Evolutionary conservation across 2,888 invertebrate genomes (phyloP), one percentile per base, ranked within the genome.

Genomic region (Nowickia ferox): DNA sequence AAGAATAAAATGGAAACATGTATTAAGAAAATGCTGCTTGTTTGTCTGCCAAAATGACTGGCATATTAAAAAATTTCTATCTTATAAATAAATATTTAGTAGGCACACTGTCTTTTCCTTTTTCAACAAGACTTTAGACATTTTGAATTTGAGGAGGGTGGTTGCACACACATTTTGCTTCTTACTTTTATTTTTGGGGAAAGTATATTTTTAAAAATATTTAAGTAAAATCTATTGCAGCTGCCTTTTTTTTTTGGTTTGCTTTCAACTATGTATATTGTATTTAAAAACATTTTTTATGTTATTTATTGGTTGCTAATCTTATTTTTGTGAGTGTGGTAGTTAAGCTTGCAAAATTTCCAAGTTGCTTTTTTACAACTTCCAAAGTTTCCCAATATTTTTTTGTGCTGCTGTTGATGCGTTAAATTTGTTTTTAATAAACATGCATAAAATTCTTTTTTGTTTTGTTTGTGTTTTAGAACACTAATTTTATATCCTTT

Each of bases 351-450:
- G 5, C 3, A 55, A 30, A 9, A 55, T 59, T 38, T 76, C 42
- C 19, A 48, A 40, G 46, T 40, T 38, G 11, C 69, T 61, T 68
- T 53, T 61, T 22, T 17, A 13, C 9, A 13, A 44, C 9, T 55
- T 59, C 53, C 2, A 63, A 42, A 17, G 42, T 38, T 82, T 38
- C 40, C 17, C 2, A 59, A 42, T 66, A 40, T 42, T 55, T 42
- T 55, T 72, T 55, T n/a, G 42, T 75, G 66, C 59, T 57, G 51
- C 44, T 80, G 80, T 75, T 76, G 79, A 76, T 65, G 79, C 71
- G 57, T 71, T 76, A 79, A 80, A 84, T 75, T 80, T 80, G 71
- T 80, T 80, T 71, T 76, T 76, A 84, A 84, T 84, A 76, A 80
- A 75, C 55, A n/a, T 57, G 5, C 57, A 11, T 19, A 38, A 42